A percentile compares a stretch with the other conserved stretches of the same genome.
Evolutionary conservation across 2,113 vertebrate genomes (phyloP).

Genomic region (Pampusana beccarii): DNA sequence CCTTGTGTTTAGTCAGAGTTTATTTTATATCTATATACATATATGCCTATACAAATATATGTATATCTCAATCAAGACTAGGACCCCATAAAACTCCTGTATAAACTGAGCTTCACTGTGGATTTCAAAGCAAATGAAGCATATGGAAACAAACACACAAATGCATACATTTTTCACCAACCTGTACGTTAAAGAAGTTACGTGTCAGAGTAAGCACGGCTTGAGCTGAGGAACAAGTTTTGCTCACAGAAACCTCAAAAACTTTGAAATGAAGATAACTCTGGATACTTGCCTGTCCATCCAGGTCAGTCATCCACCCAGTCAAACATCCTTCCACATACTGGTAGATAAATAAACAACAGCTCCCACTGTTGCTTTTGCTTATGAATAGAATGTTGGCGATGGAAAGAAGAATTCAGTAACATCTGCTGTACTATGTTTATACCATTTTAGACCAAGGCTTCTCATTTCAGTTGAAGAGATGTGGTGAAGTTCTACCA

Average conservation of each 20-base stretch:
- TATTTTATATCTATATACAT: background rate
- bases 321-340: accelerated
- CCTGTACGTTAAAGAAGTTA: background rate
- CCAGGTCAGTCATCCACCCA: background rate
- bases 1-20: background rate
- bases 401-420: background rate
- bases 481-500: background rate
- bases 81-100: background rate
- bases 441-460: background rate
- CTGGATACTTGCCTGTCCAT: background rate
- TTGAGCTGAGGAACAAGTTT: background rate
- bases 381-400: accelerated
- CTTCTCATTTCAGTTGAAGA: background rate
- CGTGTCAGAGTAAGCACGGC: background rate
- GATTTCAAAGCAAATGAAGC: background rate
- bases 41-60: background rate
- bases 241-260: background rate
- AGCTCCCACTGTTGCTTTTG: background rate
- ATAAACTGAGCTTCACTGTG: background rate
- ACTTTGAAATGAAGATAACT: background rate
- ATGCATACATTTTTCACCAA: background rate
- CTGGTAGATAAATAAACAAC: background rate
- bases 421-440: too few species aligned
- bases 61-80: background rate
- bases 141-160: accelerated